A percentile compares a stretch with the other conserved stretches of the same genome.
phyloP scores from a whole-genome alignment of 2,797 vertebrate genomes.

The Mergus octosetaceus region DNA sequence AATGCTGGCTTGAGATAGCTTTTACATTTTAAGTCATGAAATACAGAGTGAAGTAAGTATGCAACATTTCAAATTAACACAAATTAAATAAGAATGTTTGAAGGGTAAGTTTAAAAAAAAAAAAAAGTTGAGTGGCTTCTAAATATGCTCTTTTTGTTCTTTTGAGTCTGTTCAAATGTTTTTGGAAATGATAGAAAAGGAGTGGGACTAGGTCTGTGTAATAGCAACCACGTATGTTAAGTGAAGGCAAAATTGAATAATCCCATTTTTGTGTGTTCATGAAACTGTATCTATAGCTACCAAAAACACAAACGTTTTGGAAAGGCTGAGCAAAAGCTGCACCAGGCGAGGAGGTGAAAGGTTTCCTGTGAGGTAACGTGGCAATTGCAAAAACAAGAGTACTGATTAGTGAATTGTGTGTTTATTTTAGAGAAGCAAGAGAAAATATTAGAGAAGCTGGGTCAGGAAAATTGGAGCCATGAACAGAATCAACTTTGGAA shows the following conservation, averaged over 20 bases:
- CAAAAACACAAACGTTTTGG: background rate
- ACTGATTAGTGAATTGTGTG: background rate
- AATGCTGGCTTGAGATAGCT: background rate
- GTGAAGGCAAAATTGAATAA: background rate
- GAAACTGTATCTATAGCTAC: background rate
- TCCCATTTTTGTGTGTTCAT: background rate
- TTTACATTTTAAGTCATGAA: background rate
- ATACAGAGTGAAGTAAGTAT: background rate
- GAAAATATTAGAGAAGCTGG: background rate
- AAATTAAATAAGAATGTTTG: background rate
- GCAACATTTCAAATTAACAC: background rate
- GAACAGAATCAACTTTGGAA: background rate
- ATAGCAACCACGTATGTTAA: background rate
- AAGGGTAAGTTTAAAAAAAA: background rate
- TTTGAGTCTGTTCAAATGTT: background rate
- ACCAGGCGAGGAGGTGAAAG: background rate
- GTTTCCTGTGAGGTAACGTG: background rate
- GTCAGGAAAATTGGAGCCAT: background rate
- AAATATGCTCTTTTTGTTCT: background rate
- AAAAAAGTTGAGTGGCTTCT: background rate
- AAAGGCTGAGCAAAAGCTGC: background rate
- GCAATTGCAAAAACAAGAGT: background rate
- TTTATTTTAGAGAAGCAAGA: background rate
- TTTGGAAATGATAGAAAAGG: background rate
- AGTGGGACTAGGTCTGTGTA: background rate